Conservation (phyloP, 2,888 invertebrate genomes). For the Molanna angustata region DNA sequence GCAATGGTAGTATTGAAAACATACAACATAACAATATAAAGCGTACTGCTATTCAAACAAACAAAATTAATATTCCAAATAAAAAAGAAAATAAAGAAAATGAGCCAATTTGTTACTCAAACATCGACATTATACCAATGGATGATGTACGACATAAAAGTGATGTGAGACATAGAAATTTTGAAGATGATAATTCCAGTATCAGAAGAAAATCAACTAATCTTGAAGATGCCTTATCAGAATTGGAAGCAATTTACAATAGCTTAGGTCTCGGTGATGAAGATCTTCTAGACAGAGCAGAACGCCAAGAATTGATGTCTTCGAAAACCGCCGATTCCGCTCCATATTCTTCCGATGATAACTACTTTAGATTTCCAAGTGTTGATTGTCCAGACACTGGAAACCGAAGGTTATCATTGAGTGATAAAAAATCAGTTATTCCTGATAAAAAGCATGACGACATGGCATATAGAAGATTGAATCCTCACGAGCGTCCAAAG, state of each 20-base stretch:
- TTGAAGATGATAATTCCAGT: conserved; percentile 50
- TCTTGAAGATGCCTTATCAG: conserved; percentile 83
- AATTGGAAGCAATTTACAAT: conserved; percentile 88
- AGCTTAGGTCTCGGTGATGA: conserved; percentile 83
- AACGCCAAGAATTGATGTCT: conserved; percentile 64
- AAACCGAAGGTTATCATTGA: conserved; percentile 12
- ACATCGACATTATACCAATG: conserved; percentile 32
- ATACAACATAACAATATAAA: conserved; percentile 17
- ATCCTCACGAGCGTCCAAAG: conserved; percentile 56
- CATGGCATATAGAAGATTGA: conserved; percentile 75
- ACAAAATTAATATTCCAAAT: conserved; percentile 34
- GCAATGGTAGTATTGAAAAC: conserved; percentile 35
- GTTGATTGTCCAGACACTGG: conserved; percentile 12
- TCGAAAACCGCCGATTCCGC: conserved; percentile 35
- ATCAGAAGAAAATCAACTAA: conserved; percentile 69
- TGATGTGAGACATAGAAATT: conserved; percentile 37
- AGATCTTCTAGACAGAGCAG: conserved; percentile 76
- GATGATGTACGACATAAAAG: conserved; percentile 32
- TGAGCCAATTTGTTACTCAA: conserved; percentile 31
- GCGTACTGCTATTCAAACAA: conserved; percentile 8
- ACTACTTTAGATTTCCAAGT: conserved; percentile 25
- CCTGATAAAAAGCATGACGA: conserved; percentile 72
- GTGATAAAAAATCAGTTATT: conserved; percentile 42
- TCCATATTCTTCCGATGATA: conserved; percentile 19
- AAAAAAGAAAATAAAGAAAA: conserved; percentile 29